Conservation (phyloP, 2,888 invertebrate genomes). For the Chrysolina oricalcia region DNA sequence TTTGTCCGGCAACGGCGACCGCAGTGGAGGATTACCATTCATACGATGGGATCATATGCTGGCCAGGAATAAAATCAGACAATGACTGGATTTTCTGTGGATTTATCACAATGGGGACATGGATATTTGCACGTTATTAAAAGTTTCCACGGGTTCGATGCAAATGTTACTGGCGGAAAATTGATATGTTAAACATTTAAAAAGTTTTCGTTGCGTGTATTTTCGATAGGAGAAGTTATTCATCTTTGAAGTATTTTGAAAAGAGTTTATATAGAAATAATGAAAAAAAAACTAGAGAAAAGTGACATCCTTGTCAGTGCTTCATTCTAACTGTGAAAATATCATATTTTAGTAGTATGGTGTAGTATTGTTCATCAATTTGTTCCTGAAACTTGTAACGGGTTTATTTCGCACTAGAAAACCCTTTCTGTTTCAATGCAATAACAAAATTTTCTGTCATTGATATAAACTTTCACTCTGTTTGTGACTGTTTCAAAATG, state of each 20-base stretch:
- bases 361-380: no score
- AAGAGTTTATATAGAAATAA: no score
- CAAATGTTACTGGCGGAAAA: background rate
- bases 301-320: no score
- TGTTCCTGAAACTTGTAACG: no score
- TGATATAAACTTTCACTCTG: no score
- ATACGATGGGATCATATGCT: constrained; percentile 25
- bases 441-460: no score
- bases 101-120: constrained; percentile 22
- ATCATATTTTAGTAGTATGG: no score
- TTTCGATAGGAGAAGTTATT: background rate
- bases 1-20: constrained; percentile 23
- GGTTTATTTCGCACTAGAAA: no score
- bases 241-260: background rate
- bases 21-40: constrained; percentile 13
- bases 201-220: background rate
- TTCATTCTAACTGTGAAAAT: no score
- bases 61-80: constrained; percentile 47
- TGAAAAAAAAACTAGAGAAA: no score
- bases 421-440: no score
- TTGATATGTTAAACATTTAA: background rate
- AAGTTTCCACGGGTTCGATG: constrained; percentile 23
- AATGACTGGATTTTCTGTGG: constrained; percentile 47
- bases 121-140: constrained; percentile 41
- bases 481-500: no score